Evolutionary conservation across 92 coral and sea anemone species (phyloP), one percentile per base, ranked within the genome.

Genomic region (Porites lobata): DNA sequence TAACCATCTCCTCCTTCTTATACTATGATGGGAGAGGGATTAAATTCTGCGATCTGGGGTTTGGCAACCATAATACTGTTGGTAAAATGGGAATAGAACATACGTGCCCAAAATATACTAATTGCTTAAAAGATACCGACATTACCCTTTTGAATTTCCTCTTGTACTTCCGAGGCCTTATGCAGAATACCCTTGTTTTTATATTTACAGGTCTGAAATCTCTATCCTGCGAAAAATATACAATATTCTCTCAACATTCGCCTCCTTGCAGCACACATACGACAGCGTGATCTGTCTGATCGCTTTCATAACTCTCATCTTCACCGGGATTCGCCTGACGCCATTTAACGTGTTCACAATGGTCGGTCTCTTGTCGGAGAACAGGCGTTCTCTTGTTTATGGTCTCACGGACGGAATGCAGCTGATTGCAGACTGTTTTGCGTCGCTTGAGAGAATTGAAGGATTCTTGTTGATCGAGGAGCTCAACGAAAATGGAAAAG

Each of bases 351-450:
- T 95, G 74, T 95, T 95, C 68, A 95, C 98, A 1, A 95, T 95
- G 98, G 98, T 95, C 54, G 98, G 98, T 2, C 74, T 95, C 10
- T 94, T 95, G 26, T 93, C 96, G 64, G 98, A 95, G 81, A 95
- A 95, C 92, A 81, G 98, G 75, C 94, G 98, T 11, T 93, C 98
- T 2, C 95, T 95, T 4, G 98, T 95, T 52, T 95, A 95, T 50
- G 98, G 98, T 0, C 91, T 95, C 50, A 95, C 98, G 3, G 98
- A 95, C 52, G 98, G 98, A 9, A 95, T 95, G 98, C 98, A 95
- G 91, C 86, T 95, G 61, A 95, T 95, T 13, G 98, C 98, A 6
- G 98, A 95, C 88, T 95, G 98, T 65, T 95, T 95, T 51, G 98
- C 98, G 32, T 95, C 98, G 47, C 90, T 95, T 43, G 98, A 95